phyloP scores from a whole-genome alignment of 2,888 invertebrate genomes.

The Ophion slaviceki region DNA sequence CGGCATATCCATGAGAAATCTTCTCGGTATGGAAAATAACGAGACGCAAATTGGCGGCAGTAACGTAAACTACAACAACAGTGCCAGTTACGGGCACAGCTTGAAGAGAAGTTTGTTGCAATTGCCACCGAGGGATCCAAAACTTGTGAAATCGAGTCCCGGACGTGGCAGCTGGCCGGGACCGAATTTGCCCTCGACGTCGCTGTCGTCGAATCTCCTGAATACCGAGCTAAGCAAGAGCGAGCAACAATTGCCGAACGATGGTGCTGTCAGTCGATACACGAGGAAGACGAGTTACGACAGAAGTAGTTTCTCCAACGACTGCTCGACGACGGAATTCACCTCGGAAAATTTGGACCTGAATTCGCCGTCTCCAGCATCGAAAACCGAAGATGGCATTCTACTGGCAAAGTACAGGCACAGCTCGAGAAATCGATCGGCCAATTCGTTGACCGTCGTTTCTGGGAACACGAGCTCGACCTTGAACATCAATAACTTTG shows the following conservation, averaged over 20 bases:
- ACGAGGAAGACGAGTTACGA: slow-evolving; percentile 75
- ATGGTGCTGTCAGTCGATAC: slow-evolving; percentile 61
- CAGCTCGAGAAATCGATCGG: slow-evolving; percentile 85
- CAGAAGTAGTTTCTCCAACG: slow-evolving; percentile 76
- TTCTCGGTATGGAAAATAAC: slow-evolving; percentile 79
- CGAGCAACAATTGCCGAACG: slow-evolving; percentile 88
- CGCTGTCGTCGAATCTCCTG: slow-evolving; percentile 84
- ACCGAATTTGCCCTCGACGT: slow-evolving; percentile 86
- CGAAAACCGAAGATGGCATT: slow-evolving; percentile 92
- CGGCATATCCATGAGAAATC: slow-evolving; percentile 81
- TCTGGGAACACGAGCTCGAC: slow-evolving; percentile 86
- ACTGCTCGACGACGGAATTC: slow-evolving; percentile 68
- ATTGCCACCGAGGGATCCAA: slow-evolving; percentile 89
- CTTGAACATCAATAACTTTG: slow-evolving; percentile 85
- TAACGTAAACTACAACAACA: slow-evolving; percentile 82
- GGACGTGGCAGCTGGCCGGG: slow-evolving; percentile 95
- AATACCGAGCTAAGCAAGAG: slow-evolving; percentile 93
- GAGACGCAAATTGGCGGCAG: too few species aligned
- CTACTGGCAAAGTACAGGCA: slow-evolving; percentile 84
- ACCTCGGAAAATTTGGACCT: slow-evolving; percentile 33
- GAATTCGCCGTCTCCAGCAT: slow-evolving; percentile 87
- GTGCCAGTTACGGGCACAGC: slow-evolving; percentile 77
- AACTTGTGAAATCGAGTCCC: slow-evolving; percentile 90
- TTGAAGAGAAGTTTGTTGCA: slow-evolving; percentile 87
- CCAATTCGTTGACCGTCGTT: slow-evolving; percentile 83